phyloP scores from a whole-genome alignment of 2,888 invertebrate genomes.

The Napeogenes sylphis region DNA sequence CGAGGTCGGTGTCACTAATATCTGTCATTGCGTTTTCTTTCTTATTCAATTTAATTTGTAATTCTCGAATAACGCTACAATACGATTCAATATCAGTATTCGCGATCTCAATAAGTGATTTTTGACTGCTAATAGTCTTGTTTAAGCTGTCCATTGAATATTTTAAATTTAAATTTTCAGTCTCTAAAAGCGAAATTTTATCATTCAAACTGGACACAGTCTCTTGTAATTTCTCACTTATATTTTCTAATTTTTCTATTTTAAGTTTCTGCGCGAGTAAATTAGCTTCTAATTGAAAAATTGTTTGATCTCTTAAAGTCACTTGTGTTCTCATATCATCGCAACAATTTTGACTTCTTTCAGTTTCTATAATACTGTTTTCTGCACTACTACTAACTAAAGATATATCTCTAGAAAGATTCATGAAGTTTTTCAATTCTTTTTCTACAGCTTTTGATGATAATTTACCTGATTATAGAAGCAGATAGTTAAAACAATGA shows the following conservation, averaged over 20 bases:
- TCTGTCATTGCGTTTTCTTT: constrained; percentile 41
- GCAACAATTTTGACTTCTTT: constrained; percentile 32
- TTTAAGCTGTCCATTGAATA: constrained; percentile 53
- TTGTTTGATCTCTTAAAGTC: constrained; percentile 42
- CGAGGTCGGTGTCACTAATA: constrained; percentile 46
- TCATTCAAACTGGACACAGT: constrained; percentile 45
- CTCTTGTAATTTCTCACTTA: constrained; percentile 45
- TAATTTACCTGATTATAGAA: constrained; percentile 41
- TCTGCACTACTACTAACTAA: constrained; percentile 58
- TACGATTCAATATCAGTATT: constrained; percentile 55
- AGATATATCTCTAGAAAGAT: constrained; percentile 58
- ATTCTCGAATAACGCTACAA: constrained; percentile 51
- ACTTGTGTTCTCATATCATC: constrained; percentile 48
- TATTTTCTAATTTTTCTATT: constrained; percentile 48
- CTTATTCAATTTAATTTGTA: constrained; percentile 50
- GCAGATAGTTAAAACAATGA: constrained; percentile 1
- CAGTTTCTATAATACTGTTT: constrained; percentile 41
- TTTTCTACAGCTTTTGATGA: constrained; percentile 39
- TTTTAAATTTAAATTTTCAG: constrained; percentile 52
- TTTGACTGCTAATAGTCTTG: constrained; percentile 51
- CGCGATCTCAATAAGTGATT: constrained; percentile 43
- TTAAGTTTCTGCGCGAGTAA: constrained; percentile 48
- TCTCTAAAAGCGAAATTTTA: constrained; percentile 45
- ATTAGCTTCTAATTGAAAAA: constrained; percentile 50
- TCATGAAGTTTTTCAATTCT: constrained; percentile 48